These are phyloP conservation scores for Kryphioiulus occultus DNA, from an alignment of 2,888 invertebrate genomes.

Conservation along the genomic window DNA sequence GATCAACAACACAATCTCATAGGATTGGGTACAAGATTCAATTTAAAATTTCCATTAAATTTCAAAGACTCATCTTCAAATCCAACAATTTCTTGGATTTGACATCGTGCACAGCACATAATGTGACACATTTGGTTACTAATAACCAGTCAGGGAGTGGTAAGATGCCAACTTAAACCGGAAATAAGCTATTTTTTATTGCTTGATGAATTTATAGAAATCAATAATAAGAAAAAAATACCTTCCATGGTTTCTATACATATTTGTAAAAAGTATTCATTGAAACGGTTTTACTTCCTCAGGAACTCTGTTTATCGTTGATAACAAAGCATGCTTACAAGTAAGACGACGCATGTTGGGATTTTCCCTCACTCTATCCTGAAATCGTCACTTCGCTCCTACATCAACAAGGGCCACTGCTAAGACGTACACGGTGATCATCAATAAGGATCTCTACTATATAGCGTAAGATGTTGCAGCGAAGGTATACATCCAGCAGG, in stretches of 20 bases:
- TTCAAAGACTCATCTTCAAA: not conserved
- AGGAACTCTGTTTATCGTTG: not conserved
- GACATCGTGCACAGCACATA: no score
- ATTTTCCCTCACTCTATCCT: not conserved
- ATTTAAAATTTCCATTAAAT: not conserved
- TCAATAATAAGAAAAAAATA: not conserved
- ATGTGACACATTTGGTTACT: no score
- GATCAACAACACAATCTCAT: not conserved
- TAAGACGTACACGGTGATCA: not conserved
- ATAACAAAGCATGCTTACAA: not conserved
- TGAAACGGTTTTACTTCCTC: not conserved
- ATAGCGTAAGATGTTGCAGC: not conserved
- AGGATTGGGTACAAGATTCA: not conserved
- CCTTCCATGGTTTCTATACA: not conserved
- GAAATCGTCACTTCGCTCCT: not conserved
- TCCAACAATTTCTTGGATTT: not conserved
- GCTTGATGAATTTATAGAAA: conserved; percentile 19
- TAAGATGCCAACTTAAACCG: not conserved
- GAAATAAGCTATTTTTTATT: not conserved
- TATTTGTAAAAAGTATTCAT: not conserved
- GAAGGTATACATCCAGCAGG: not conserved
- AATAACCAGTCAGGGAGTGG: no score
- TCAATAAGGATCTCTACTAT: not conserved
- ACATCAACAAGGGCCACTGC: not conserved
- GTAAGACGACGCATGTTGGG: not conserved